Evolutionary conservation across 2,888 invertebrate species (phyloP).

Genomic region (Dryomyza anilis): DNA sequence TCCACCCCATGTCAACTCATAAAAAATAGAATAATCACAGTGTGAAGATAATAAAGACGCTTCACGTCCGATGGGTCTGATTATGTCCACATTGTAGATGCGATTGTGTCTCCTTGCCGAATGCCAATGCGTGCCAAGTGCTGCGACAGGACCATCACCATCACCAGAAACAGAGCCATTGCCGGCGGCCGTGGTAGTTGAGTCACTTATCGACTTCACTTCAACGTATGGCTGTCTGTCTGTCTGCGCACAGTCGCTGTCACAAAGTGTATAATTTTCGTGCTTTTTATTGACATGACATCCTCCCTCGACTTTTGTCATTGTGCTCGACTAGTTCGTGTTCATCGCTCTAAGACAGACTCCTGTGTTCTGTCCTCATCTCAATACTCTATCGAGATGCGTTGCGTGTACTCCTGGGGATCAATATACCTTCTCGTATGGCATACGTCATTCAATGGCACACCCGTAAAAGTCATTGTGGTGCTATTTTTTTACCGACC

Average conservation of each 20-base stretch:
- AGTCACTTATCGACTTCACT: slow-evolving; percentile 31
- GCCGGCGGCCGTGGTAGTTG: slow-evolving; percentile 26
- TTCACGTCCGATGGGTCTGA: slow-evolving; percentile 47
- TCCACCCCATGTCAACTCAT: background rate
- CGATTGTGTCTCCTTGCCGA: slow-evolving; percentile 12
- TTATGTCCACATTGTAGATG: slow-evolving; percentile 40
- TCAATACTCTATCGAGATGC: slow-evolving; percentile 26
- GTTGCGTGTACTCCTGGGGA: slow-evolving; percentile 20
- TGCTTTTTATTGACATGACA: slow-evolving; percentile 42
- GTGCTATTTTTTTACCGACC: slow-evolving; percentile 13
- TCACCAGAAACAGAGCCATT: too few species aligned
- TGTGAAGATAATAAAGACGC: slow-evolving; percentile 51
- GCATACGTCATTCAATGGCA: slow-evolving; percentile 31
- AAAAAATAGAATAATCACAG: slow-evolving; percentile 36
- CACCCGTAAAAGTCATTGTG: slow-evolving; percentile 29
- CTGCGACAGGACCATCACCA: too few species aligned
- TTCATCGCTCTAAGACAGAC: slow-evolving; percentile 6
- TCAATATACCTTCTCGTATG: slow-evolving; percentile 19
- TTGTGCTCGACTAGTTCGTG: slow-evolving; percentile 27
- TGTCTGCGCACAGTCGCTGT: slow-evolving; percentile 33
- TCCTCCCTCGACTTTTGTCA: background rate
- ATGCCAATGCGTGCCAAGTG: slow-evolving; percentile 23
- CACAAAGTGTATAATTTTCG: slow-evolving; percentile 45
- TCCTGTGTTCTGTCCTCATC: slow-evolving; percentile 20
- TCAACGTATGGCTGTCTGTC: background rate